Evolutionary conservation across 2,888 invertebrate species (phyloP), one percentile per base, ranked within the genome.

Genomic region (Pantelozetes paolii): DNA sequence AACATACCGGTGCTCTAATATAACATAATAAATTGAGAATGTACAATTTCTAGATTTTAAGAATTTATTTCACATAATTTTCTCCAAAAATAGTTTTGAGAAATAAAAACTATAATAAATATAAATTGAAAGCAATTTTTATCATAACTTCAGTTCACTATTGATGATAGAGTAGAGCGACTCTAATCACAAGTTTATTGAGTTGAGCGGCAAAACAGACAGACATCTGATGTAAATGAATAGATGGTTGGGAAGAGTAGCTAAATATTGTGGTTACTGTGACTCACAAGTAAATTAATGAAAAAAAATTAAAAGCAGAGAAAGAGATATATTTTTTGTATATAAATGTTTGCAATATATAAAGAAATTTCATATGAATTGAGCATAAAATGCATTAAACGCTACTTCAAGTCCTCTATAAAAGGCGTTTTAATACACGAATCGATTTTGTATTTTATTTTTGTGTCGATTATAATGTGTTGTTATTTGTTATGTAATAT

Each of bases 381-480:
- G 6, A 13, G 30, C 32, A 62, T 32, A 62, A 62, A 62, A 62
- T 62, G 11, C 62, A 62, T 62, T 28, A 28, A 62, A 28, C 30
- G 62, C 62, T 62, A 62, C 62, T 32, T 62, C 32, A 62, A 30
- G 13, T 26, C 54, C 6, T 36, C 36, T 36, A 23, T 11, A 23
- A 54, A 59, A 62, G 62, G 62, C 62, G 62, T 62, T 32, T 15
- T 13, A 62, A 62, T 28, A 62, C 62, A 62, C 62, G 62, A 62
- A 62, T 62, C 54, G 23, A 54, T 54, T 54, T 54, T 54, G 5
- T 2, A 26, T 26, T 54, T 54, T 26, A 5, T 48, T 20, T 26
- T 11, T 54, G 18, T 54, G 26, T 54, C 23, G 20, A n/a, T 23
- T 54, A 8, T 11, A 54, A n/a, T 23, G 36, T 36, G 36, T 36